These are phyloP conservation scores for Nautilus pompilius DNA, from an alignment of 1,140 invertebrate genomes.

Conservation along the genomic window DNA sequence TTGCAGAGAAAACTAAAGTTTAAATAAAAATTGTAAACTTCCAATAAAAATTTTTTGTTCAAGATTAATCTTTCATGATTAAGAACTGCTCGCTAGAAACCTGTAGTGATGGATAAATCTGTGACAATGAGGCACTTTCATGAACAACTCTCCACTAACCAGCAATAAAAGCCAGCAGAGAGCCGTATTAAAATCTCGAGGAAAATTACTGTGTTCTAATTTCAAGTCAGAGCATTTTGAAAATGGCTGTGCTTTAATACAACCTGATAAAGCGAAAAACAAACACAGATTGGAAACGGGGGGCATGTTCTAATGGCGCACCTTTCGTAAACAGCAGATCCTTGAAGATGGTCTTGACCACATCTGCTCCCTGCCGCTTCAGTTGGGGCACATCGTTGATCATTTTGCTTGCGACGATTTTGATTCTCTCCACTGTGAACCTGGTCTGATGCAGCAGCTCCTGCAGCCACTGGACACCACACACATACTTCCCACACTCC, in stretches of 20 bases:
- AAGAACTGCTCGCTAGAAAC: too few species aligned
- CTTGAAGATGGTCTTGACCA: constrained; percentile 62
- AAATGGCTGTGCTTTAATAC: background rate
- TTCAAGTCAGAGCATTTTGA: too few species aligned
- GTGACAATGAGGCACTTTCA: too few species aligned
- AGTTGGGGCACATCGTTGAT: constrained; percentile 69
- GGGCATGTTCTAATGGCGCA: constrained; percentile 32
- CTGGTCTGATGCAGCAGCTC: constrained; percentile 71
- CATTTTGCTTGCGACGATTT: constrained; percentile 71
- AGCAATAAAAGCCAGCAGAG: too few species aligned
- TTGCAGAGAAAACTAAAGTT: too few species aligned
- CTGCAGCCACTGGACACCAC: constrained; percentile 72
- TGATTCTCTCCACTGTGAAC: constrained; percentile 70
- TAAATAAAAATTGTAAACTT: too few species aligned
- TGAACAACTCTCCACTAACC: too few species aligned
- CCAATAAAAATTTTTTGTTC: too few species aligned
- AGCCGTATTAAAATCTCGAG: too few species aligned
- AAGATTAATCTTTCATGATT: too few species aligned
- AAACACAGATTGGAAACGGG: background rate
- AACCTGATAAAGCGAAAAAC: background rate
- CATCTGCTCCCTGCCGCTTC: constrained; percentile 65
- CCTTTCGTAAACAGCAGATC: constrained; percentile 65
- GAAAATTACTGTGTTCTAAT: too few species aligned
- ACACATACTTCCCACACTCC: constrained; percentile 72
- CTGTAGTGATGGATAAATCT: too few species aligned